Evolutionary conservation across 2,888 invertebrate species (phyloP).

Genomic region (Melinaea menophilus): DNA sequence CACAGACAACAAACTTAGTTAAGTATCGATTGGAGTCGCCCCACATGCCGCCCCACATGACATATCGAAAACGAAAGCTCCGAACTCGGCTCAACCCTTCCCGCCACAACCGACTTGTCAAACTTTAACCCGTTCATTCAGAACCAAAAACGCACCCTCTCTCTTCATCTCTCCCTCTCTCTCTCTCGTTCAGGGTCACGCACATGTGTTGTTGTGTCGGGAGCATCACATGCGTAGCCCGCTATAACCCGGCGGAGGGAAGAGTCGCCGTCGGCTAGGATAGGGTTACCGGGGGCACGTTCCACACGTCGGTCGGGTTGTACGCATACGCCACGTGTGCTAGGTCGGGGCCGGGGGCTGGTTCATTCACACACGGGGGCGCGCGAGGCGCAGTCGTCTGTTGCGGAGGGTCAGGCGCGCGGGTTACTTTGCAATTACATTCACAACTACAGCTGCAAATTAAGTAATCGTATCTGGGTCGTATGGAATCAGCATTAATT

Average conservation of each 20-base stretch:
- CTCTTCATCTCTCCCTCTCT: slow-evolving; percentile 44
- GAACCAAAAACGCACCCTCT: slow-evolving; percentile 55
- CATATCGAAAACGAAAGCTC: slow-evolving; percentile 69
- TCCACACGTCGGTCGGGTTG: slow-evolving; percentile 44
- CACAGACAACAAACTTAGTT: slow-evolving; percentile 48
- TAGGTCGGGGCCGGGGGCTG: slow-evolving; percentile 52
- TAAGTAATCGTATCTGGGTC: slow-evolving; percentile 74
- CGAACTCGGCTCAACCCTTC: slow-evolving; percentile 66
- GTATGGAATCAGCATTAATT: slow-evolving; percentile 79
- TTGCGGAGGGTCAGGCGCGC: slow-evolving; percentile 72
- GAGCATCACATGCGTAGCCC: slow-evolving; percentile 60
- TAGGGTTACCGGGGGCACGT: slow-evolving; percentile 32
- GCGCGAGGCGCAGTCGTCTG: slow-evolving; percentile 38
- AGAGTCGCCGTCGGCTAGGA: slow-evolving; percentile 34
- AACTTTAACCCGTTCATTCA: slow-evolving; percentile 70
- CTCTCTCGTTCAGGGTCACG: slow-evolving; percentile 57
- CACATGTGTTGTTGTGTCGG: slow-evolving; percentile 61
- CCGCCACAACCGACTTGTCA: slow-evolving; percentile 63
- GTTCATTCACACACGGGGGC: slow-evolving; percentile 46
- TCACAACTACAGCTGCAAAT: slow-evolving; percentile 77
- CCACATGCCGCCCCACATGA: slow-evolving; percentile 60
- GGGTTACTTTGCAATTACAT: slow-evolving; percentile 76
- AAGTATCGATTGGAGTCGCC: slow-evolving; percentile 53
- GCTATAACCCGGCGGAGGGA: slow-evolving; percentile 43
- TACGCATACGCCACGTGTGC: slow-evolving; percentile 49